These are phyloP conservation scores for Xiphophorus couchianus DNA, from an alignment of 2,113 vertebrate species.

Conservation along the genomic window DNA sequence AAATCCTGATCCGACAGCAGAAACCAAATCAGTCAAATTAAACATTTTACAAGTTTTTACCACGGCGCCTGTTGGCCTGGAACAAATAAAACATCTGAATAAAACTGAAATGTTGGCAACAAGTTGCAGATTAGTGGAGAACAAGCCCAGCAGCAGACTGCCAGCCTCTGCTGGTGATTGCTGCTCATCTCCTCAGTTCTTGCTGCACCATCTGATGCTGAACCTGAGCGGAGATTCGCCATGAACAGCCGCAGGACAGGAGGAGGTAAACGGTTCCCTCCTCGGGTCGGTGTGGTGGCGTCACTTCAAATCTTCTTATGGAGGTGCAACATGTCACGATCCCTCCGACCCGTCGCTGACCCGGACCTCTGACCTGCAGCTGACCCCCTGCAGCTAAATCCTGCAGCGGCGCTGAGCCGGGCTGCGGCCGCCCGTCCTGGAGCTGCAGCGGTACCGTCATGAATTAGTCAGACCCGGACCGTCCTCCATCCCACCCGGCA, in stretches of 20 bases:
- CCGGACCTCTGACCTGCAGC: neutral
- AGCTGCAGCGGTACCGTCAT: slow-evolving; percentile 36
- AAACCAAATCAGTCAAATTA: too few relatives aligned
- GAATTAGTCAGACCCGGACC: slow-evolving; percentile 50
- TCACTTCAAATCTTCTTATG: slow-evolving; percentile 12
- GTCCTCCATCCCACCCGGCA: neutral
- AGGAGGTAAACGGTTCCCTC: neutral
- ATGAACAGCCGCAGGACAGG: neutral
- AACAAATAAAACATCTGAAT: too few relatives aligned
- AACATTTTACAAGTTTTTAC: too few relatives aligned
- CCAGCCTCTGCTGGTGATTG: neutral
- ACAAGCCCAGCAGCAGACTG: neutral
- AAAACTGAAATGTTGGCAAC: too few relatives aligned
- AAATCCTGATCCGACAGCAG: too few relatives aligned
- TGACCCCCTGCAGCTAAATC: slow-evolving; percentile 32
- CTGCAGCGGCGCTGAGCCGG: slow-evolving; percentile 16
- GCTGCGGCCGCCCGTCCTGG: slow-evolving; percentile 6
- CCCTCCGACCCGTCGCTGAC: slow-evolving; percentile 15
- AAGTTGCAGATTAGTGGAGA: neutral
- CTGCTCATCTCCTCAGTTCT: too few relatives aligned
- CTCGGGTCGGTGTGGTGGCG: neutral
- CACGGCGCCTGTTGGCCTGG: too few relatives aligned
- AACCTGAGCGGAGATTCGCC: neutral
- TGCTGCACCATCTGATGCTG: too few relatives aligned
- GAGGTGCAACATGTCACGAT: slow-evolving; percentile 2